Evolutionary conservation across 2,797 vertebrate genomes (phyloP).

Genomic region (Scarus forsteni): DNA sequence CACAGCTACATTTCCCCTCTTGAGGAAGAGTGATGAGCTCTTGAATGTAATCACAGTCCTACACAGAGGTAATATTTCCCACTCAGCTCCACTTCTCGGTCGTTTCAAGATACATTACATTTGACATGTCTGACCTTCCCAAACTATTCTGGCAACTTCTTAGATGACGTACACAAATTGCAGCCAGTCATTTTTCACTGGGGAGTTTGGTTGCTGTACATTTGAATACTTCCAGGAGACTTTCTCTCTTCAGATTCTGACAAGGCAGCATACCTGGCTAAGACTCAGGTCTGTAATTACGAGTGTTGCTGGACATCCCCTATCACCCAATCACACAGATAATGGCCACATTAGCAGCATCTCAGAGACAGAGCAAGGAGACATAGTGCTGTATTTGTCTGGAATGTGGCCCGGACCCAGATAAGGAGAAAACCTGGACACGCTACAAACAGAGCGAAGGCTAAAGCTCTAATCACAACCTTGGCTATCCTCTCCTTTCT

Average conservation of each 20-base stretch:
- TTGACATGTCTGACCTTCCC: conserved; percentile 28
- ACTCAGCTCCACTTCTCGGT: conserved; percentile 28
- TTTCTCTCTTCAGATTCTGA: conserved; percentile 28
- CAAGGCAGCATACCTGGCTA: conserved; percentile 29
- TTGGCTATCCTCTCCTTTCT: conserved; percentile 23
- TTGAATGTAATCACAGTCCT: conserved; percentile 25
- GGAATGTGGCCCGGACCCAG: conserved; percentile 59
- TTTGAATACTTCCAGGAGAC: neutral
- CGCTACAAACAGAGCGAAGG: conserved; percentile 51
- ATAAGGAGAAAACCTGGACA: conserved; percentile 56
- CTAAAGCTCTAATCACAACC: conserved; percentile 53
- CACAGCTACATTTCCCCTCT: conserved; percentile 49
- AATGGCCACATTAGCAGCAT: conserved; percentile 65
- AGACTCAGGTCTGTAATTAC: conserved; percentile 45
- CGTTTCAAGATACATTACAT: conserved; percentile 23
- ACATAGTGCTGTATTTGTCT: conserved; percentile 54
- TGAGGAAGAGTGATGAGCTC: conserved; percentile 58
- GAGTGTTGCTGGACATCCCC: conserved; percentile 49
- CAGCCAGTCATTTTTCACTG: conserved; percentile 25
- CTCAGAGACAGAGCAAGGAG: conserved; percentile 47
- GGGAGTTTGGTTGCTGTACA: conserved; percentile 13
- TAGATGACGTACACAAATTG: conserved; percentile 29
- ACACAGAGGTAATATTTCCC: conserved; percentile 28
- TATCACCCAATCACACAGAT: conserved; percentile 67
- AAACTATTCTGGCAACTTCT: conserved; percentile 9